These are phyloP conservation scores for Dissostichus mawsoni DNA, from an alignment of 2,113 vertebrate species.

Conservation along the genomic window DNA sequence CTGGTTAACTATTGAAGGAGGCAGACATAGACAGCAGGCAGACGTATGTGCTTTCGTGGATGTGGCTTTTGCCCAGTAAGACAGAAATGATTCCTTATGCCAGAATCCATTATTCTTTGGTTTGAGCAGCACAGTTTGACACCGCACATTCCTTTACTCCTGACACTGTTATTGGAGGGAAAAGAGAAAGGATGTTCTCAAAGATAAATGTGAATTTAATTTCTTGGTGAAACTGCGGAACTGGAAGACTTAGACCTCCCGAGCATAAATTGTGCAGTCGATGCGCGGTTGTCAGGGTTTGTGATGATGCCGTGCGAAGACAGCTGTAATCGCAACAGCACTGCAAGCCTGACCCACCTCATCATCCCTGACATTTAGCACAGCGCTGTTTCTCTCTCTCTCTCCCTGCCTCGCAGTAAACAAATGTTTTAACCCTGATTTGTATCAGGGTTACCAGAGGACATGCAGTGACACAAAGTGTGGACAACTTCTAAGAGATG, in stretches of 20 bases:
- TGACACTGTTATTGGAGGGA: conserved; percentile 24
- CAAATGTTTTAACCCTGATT: conserved; percentile 76
- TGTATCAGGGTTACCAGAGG: conserved; percentile 66
- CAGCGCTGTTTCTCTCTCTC: conserved; percentile 27
- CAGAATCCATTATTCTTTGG: conserved; percentile 55
- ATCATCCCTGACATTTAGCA: conserved; percentile 82
- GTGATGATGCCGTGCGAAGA: conserved; percentile 63
- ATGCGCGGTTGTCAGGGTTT: conserved; percentile 62
- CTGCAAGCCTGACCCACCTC: conserved; percentile 75
- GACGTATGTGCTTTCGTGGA: conserved; percentile 20
- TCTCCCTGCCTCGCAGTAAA: conserved; percentile 62
- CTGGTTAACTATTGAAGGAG: conserved; percentile 33
- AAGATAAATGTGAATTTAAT: conserved; percentile 70
- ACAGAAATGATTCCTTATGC: conserved; percentile 38
- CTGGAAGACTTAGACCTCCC: conserved; percentile 43
- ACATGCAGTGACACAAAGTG: conserved; percentile 52
- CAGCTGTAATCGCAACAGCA: conserved; percentile 61
- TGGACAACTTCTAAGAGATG: conserved; percentile 43
- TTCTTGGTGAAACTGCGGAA: conserved; percentile 60
- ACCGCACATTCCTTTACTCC: conserved; percentile 34
- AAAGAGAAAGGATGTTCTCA: conserved; percentile 61
- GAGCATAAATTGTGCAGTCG: conserved; percentile 60
- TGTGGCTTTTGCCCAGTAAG: conserved; percentile 40
- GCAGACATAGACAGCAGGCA: conserved; percentile 23
- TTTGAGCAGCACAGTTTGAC: conserved; percentile 48